Evolutionary conservation across 2,888 invertebrate genomes (phyloP), one percentile per base, ranked within the genome.

Genomic region (Drosophila emarginata): DNA sequence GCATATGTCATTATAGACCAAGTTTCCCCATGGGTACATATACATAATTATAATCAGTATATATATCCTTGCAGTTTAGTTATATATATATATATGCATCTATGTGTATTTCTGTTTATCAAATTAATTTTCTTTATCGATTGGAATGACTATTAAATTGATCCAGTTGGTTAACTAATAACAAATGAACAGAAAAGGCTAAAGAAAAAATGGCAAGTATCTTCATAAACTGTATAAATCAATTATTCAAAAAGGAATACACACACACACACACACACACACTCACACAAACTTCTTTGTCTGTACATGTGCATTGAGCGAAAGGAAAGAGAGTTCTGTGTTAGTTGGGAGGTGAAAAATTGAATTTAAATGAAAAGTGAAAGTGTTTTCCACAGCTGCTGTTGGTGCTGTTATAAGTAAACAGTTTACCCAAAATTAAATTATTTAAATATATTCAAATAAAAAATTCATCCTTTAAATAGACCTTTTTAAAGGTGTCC

Each of bases 31-130:
- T n/a, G 54, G 15, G 50, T 54, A 18, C 21, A 45, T 21, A 45
- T n/a, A n/a, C n/a, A n/a, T 18, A 45, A 45, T 45, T 45, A 45
- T 45, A 45, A 45, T 45, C 18, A 7, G 60, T 57, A 66, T 45
- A 72, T 72, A 67, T 56, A 57, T 72, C 56, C 23, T 11, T 15
- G 21, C 53, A 57, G n/a, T n/a, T n/a, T n/a, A n/a, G n/a, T n/a
- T 40, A 60, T 62, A 53, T 60, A 26, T 5, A 40, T 40, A 50
- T 15, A 45, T 32, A 39, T 23, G 36, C 26, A 50, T 72, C 51
- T 45, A 54, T 63, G 52, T 57, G 53, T 58, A 11, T 26, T 59
- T 14, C 45, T 12, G 4, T 45, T 45, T 12, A 45, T 21, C 45
- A 45, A 45, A 45, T 45, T 45, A 45, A 21, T 45, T 21, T 45